These are phyloP conservation scores for Petrolisthes manimaculis DNA, from an alignment of 2,888 invertebrate genomes.

Conservation along the genomic window DNA sequence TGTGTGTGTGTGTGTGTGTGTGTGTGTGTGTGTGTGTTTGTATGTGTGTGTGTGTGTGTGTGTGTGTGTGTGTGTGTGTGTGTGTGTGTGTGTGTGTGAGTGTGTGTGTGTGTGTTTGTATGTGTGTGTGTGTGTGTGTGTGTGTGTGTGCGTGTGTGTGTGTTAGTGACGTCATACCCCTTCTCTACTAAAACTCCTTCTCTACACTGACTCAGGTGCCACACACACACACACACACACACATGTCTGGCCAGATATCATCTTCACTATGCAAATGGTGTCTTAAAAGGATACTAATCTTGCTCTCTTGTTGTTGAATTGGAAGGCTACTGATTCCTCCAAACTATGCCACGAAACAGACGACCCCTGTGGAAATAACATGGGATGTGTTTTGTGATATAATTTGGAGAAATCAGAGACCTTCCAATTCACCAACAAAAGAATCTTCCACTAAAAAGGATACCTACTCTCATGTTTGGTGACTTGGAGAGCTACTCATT, in stretches of 20 bases:
- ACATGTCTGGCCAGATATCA: not conserved
- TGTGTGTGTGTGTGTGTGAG: slow-evolving; percentile 5
- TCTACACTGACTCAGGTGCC: not conserved
- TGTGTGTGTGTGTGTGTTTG: not conserved
- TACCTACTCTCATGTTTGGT: no score
- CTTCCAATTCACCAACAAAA: no score
- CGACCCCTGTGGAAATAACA: no score
- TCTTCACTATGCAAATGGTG: slow-evolving; percentile 28
- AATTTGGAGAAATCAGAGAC: no score
- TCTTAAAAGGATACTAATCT: not conserved
- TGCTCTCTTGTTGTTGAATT: no score
- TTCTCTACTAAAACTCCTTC: not conserved
- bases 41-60: not conserved
- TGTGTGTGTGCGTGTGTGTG: not conserved
- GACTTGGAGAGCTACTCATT: no score
- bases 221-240: not conserved
- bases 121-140: not conserved
- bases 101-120: not conserved
- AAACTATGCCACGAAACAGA: no score
- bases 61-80: slow-evolving; percentile 13
- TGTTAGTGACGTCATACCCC: slow-evolving; percentile 11
- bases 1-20: no score
- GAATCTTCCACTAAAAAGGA: no score
- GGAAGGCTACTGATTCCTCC: no score
- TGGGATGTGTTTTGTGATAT: no score